Conservation (phyloP, 2,797 vertebrate species). For the Eremophila alpestris region DNA sequence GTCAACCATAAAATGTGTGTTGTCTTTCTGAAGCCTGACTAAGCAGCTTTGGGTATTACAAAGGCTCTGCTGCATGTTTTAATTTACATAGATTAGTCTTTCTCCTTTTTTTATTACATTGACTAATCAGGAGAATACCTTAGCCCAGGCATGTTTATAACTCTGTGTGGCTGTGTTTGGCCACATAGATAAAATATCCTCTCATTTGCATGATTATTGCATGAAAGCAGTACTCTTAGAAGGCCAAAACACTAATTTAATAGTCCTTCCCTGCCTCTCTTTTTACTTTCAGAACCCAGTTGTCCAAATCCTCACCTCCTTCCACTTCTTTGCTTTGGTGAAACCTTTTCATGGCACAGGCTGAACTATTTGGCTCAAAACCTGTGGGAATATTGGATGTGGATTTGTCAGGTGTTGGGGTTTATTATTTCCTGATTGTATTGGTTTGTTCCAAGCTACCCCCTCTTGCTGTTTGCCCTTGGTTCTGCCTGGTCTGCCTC, state of each 20-base stretch:
- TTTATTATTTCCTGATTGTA: no score
- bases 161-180: constrained; percentile 28
- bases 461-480: no score
- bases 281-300: neutral
- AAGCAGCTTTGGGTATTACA: constrained; percentile 61
- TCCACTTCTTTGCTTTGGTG: neutral
- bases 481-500: no score
- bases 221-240: constrained; percentile 5
- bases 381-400: neutral
- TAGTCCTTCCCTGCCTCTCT: neutral
- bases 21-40: constrained; percentile 55
- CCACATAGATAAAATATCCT: constrained; percentile 28
- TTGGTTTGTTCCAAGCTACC: no score
- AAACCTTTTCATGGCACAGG: neutral
- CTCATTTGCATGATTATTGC: constrained; percentile 19
- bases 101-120: constrained; percentile 33
- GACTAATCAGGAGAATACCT: constrained; percentile 48
- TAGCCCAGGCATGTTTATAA: constrained; percentile 25
- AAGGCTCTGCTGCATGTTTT: constrained; percentile 41
- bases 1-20: constrained; percentile 21
- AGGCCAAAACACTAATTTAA: neutral
- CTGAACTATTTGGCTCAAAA: neutral
- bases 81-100: constrained; percentile 64
- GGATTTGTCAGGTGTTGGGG: no score
- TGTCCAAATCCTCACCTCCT: neutral